Evolutionary conservation across 2,113 vertebrate genomes (phyloP).

Genomic region (Tragelaphus buxtoni): DNA sequence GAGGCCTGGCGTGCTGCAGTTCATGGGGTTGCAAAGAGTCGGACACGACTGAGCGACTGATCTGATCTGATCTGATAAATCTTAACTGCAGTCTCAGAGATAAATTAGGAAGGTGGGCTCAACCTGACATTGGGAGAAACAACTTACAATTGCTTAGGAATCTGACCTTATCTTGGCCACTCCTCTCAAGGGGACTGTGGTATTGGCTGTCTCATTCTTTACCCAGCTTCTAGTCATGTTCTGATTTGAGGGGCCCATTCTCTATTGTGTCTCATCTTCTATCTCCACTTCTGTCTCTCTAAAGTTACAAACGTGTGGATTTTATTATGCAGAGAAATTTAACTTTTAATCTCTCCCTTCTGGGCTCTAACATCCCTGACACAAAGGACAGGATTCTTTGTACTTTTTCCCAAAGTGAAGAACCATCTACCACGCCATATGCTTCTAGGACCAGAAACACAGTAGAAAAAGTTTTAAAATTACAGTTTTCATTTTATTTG

Average conservation of each 20-base stretch:
- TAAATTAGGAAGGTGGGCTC: neutral
- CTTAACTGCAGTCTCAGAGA: neutral
- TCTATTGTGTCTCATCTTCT: neutral
- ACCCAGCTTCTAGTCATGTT: neutral
- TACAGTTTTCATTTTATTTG: neutral
- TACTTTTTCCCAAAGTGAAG: neutral
- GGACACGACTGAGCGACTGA: too few relatives aligned
- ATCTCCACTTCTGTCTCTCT: neutral
- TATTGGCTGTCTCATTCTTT: neutral
- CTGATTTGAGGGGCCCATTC: neutral
- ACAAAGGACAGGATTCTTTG: neutral
- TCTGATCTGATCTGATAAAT: too few relatives aligned
- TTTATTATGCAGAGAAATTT: neutral
- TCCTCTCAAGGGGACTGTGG: neutral
- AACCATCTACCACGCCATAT: neutral
- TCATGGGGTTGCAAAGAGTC: too few relatives aligned
- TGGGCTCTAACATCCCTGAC: neutral
- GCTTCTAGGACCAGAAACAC: neutral
- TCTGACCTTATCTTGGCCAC: neutral
- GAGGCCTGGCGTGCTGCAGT: too few relatives aligned
- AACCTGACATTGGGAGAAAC: neutral
- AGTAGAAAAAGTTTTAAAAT: neutral
- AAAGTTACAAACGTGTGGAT: neutral
- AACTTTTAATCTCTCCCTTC: neutral
- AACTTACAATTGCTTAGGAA: neutral